Conservation (phyloP, 1,140 invertebrate genomes). For the Laupala kohalensis region DNA sequence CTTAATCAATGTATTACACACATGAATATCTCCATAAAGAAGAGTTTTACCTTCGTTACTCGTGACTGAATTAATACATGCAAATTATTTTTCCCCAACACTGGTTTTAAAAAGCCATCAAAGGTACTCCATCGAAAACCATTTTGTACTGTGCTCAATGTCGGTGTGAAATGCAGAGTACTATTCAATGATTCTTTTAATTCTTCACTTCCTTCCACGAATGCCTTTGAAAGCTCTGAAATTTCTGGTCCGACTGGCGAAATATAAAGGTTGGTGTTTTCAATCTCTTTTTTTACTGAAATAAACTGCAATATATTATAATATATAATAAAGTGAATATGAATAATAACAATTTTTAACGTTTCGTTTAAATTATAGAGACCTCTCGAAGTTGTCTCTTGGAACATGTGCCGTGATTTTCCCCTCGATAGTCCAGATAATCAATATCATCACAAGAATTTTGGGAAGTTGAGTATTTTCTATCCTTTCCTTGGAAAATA, state of each 20-base stretch:
- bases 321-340: background rate
- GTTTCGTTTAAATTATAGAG: background rate
- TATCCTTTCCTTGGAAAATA: no score
- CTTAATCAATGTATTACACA: background rate
- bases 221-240: constrained; percentile 19
- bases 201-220: constrained; percentile 30
- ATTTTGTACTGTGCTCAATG: constrained; percentile 31
- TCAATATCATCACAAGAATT: no score
- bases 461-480: no score
- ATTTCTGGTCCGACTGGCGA: background rate
- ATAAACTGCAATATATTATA: no score
- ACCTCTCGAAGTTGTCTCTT: no score
- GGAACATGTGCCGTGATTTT: no score
- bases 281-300: background rate
- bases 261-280: constrained; percentile 3
- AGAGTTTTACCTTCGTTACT: constrained; percentile 37
- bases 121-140: constrained; percentile 38
- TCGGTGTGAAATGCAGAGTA: constrained; percentile 23
- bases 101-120: constrained; percentile 47
- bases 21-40: background rate
- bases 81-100: constrained; percentile 48
- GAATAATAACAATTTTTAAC: background rate
- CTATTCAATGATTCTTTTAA: constrained; percentile 19
- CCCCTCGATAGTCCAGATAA: no score
- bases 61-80: constrained; percentile 52